Conservation (phyloP, 2,113 vertebrate genomes). For the Pluvialis apricaria region DNA sequence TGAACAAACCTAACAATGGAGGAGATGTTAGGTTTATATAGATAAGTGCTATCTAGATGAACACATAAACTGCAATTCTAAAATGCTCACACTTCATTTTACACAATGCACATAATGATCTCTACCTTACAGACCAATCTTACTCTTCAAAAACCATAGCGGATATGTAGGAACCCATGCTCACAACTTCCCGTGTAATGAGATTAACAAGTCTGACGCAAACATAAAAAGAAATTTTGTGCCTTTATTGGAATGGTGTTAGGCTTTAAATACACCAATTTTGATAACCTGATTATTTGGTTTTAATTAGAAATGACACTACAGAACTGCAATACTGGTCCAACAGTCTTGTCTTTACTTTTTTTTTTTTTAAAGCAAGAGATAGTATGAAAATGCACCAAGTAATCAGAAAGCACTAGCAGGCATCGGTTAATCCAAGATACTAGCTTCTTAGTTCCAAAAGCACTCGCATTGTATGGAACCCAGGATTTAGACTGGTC, state of each 20-base stretch:
- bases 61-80: conserved; percentile 50
- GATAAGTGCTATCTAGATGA: conserved; percentile 71
- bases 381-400: conserved; percentile 74
- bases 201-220: conserved; percentile 76
- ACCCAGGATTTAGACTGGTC: conserved; percentile 64
- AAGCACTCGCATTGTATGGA: conserved; percentile 72
- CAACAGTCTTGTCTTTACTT: conserved; percentile 82
- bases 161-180: conserved; percentile 64
- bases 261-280: conserved; percentile 91
- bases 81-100: conserved; percentile 62
- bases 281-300: conserved; percentile 83
- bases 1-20: conserved; percentile 66
- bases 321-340: conserved; percentile 87
- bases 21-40: conserved; percentile 10
- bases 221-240: conserved; percentile 88
- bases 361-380: conserved; percentile 72
- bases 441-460: conserved; percentile 75
- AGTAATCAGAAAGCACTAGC: conserved; percentile 82
- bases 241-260: conserved; percentile 96
- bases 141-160: conserved; percentile 63
- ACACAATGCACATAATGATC: conserved; percentile 66
- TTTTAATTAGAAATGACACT: conserved; percentile 83
- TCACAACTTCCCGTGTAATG: conserved; percentile 64
- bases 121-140: conserved; percentile 61
- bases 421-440: conserved; percentile 78